Conservation (phyloP, 92 coral and sea anemone genomes). For the Epizoanthus stellaris region DNA sequence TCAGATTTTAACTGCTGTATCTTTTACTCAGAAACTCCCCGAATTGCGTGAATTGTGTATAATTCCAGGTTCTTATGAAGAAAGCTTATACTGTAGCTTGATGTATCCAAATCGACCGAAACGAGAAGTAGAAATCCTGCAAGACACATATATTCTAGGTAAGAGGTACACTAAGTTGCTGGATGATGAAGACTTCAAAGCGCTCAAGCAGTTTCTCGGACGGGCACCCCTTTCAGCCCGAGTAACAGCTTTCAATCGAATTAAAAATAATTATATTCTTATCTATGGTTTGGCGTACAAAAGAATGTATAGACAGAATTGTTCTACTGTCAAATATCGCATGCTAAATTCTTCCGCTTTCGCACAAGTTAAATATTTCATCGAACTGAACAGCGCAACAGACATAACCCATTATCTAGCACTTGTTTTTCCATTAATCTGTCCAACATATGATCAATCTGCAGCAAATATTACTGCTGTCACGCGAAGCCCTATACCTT, state of each 20-base stretch:
- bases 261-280: conserved; percentile 1
- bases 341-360: conserved; percentile 15
- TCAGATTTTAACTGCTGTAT: conserved; percentile 56
- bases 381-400: not conserved
- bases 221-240: conserved; percentile 41
- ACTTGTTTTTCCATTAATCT: not conserved
- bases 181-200: conserved; percentile 42
- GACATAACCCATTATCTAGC: conserved; percentile 9
- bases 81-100: conserved; percentile 42
- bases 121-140: conserved; percentile 21
- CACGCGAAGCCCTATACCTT: not conserved
- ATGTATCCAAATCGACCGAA: conserved; percentile 42
- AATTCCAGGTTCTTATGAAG: conserved; percentile 36
- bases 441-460: conserved; percentile 9
- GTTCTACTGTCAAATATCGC: conserved; percentile 47
- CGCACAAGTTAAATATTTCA: conserved; percentile 47
- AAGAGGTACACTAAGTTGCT: conserved; percentile 24
- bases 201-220: conserved; percentile 44
- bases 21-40: conserved; percentile 56
- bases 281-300: conserved; percentile 52
- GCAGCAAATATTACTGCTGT: not conserved
- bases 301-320: conserved; percentile 47
- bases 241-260: conserved; percentile 53
- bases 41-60: conserved; percentile 51
- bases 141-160: conserved; percentile 34